Evolutionary conservation across 2,113 vertebrate genomes (phyloP), one percentile per base, ranked within the genome.

Genomic region (Leptobrachium ailaonicum): DNA sequence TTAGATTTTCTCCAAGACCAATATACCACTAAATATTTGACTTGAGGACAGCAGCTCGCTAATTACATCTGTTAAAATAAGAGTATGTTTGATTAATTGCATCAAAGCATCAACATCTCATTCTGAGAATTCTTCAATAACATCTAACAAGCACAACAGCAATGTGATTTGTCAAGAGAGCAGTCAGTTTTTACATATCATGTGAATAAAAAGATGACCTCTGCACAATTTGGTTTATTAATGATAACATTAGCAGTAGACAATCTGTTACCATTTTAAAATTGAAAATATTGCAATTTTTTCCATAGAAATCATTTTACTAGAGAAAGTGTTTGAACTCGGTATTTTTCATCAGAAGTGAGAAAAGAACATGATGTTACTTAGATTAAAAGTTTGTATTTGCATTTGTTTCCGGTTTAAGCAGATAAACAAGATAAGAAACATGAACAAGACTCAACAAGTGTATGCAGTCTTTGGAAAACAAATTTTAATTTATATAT

Each of bases 61-160:
- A 79, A 79, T 72, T 62, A 78, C 76, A 60, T 67, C 67, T 78
- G 43, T 14, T 71, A 71, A 71, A 62, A 47, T 40, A 42, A 64
- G 76, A 67, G 41, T 62, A 40, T 20, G 2, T 78, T 78, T 78
- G 66, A 78, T 63, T 68, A 71, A 71, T 71, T 62, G 20, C 32
- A 69, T 42, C 42, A 69, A 68, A 78, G 68, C 45, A 45, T 47
- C 6, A 14, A 10, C 32, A 63, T 71, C 62, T 71, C 32, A 79
- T 79, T 54, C 32, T 13, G 7, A 41, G 66, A 13, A 32, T 54
- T 77, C 41, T 77, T 32, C 67, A 70, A 62, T 42, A 44, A 77
- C 43, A 14, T 41, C 45, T 66, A 68, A 58, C 13, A 9, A 68
- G 41, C 40, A 44, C 40, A 41, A 42, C 40, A 42, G 41, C 60